Evolutionary conservation across 2,797 vertebrate species (phyloP).

Genomic region (Chloroceryle inda): DNA sequence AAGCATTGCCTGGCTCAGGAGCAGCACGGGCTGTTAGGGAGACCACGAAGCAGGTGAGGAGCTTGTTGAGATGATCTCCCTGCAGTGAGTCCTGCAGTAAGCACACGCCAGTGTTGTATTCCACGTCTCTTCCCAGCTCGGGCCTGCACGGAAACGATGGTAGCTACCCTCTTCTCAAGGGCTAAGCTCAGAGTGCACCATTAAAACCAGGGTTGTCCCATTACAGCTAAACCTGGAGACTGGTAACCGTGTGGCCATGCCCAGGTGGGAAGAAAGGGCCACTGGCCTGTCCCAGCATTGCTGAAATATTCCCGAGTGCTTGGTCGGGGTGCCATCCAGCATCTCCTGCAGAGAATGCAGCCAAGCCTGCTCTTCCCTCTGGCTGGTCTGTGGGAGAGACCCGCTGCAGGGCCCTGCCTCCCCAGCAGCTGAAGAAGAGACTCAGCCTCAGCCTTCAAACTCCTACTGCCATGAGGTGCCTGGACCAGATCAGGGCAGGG

Average conservation of each 20-base stretch:
- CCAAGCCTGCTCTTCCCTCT: not conserved
- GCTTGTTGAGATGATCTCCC: not conserved
- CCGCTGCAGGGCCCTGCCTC: accelerated
- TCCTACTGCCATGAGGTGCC: not conserved
- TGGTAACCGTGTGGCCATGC: accelerated
- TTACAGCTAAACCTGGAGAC: not conserved
- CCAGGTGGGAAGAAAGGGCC: not conserved
- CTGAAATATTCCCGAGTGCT: not conserved
- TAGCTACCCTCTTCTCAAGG: not conserved
- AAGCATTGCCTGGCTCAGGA: not conserved
- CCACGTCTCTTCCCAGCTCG: not conserved
- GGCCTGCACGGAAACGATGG: not conserved
- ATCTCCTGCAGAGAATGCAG: not conserved
- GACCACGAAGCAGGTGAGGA: not conserved
- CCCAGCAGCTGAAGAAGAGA: not conserved
- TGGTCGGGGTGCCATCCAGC: not conserved
- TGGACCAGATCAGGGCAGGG: not conserved
- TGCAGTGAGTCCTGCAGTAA: not conserved
- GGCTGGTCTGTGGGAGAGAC: not conserved
- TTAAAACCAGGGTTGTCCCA: not conserved
- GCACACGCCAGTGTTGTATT: accelerated
- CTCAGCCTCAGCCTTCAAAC: not conserved
- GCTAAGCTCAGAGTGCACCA: not conserved
- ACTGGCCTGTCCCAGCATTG: not conserved
- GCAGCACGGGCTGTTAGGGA: not conserved